phyloP scores from a whole-genome alignment of 2,888 invertebrate species.

The Drosophila aldrichi region DNA sequence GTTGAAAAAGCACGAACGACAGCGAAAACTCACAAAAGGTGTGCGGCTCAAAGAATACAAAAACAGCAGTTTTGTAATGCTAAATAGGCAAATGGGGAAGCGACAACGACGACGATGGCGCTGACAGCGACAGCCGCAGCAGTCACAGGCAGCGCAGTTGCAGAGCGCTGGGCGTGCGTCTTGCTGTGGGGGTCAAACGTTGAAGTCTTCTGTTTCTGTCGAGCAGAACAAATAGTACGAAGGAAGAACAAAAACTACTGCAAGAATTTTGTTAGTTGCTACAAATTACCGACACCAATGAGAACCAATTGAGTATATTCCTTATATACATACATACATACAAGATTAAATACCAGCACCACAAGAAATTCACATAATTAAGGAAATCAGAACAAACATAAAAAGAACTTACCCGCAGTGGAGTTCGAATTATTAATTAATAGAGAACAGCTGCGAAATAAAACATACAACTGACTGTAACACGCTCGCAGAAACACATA shows the following conservation, averaged over 20 bases:
- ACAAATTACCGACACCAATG: slow-evolving; percentile 45
- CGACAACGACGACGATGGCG: background rate
- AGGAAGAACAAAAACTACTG: slow-evolving; percentile 10
- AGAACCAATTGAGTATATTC: slow-evolving; percentile 6
- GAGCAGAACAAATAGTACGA: slow-evolving; percentile 18
- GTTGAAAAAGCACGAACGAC: slow-evolving; percentile 77
- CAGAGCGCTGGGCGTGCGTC: slow-evolving; percentile 29
- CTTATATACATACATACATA: slow-evolving; percentile 5
- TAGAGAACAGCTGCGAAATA: slow-evolving; percentile 35
- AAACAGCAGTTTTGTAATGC: slow-evolving; percentile 74
- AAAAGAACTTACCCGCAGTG: slow-evolving; percentile 44
- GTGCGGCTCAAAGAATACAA: slow-evolving; percentile 46
- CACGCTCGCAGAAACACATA: slow-evolving; percentile 15
- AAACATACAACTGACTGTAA: slow-evolving; percentile 20
- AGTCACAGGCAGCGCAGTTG: slow-evolving; percentile 19
- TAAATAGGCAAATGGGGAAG: slow-evolving; percentile 61
- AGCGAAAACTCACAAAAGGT: slow-evolving; percentile 63
- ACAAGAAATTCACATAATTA: slow-evolving; percentile 35
- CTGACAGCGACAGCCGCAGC: slow-evolving; percentile 2
- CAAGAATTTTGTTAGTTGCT: slow-evolving; percentile 39
- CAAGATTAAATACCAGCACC: slow-evolving; percentile 43
- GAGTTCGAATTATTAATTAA: slow-evolving; percentile 25
- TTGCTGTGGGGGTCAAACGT: slow-evolving; percentile 39
- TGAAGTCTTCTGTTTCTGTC: slow-evolving; percentile 75
- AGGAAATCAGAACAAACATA: slow-evolving; percentile 22